Evolutionary conservation across 2,888 invertebrate genomes (phyloP), one percentile per base, ranked within the genome.

Genomic region (Arctia plantaginis): DNA sequence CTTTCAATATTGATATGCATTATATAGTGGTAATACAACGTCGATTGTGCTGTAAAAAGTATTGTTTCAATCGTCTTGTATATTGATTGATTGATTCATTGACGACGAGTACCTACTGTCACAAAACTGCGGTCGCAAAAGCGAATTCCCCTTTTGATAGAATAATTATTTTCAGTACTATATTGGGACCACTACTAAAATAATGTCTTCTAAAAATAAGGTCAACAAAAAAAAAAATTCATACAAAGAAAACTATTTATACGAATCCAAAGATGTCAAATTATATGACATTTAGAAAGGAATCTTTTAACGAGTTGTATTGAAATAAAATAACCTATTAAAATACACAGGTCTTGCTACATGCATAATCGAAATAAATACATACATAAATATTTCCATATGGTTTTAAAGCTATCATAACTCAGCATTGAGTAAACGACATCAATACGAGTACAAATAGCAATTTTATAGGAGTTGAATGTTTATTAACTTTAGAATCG

Each of bases 401-500:
- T 35, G 35, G 35, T 33, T 66, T 69, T 71, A 75, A 55, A 66
- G 47, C 74, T 74, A 68, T 78, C 69, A 67, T 71, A 74, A 69
- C 44, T 66, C 78, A 78, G 74, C n/a, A 15, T 41, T 15, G 71
- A 75, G 78, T 75, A 77, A 80, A 68, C 27, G 35, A 69, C 51
- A 20, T 55, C 33, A 64, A 75, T n/a, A n/a, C n/a, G n/a, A n/a
- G n/a, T 77, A 77, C 67, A 72, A 74, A 73, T 76, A 72, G 69
- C 67, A 74, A 55, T 41, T 76, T 79, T 75, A 68, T 71, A 78
- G 68, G 73, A 83, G 72, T 64, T 71, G 77, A 71, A 76, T 77
- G 76, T 73, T 81, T 76, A 78, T 75, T 80, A 72, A 76, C 66
- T 80, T 66, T 70, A 74, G 75, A 79, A 77, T 76, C 27, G 20